A percentile compares a stretch with the other conserved stretches of the same genome.
These are phyloP conservation scores for Perca fluviatilis DNA, from an alignment of 2,113 vertebrate species.

Conservation along the genomic window DNA sequence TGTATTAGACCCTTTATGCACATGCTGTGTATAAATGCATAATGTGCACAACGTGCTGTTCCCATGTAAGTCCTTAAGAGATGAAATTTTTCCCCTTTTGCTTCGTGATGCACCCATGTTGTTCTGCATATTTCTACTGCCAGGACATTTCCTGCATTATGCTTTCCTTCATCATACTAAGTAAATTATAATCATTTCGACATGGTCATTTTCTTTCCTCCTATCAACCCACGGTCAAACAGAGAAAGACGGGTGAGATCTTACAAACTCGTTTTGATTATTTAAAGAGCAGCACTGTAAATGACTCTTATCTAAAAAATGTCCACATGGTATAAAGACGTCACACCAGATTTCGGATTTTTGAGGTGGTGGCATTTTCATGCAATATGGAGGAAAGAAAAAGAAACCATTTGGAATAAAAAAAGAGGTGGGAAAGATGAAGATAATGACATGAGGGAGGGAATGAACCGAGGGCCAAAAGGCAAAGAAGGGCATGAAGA, in stretches of 20 bases:
- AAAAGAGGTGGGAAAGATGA: neutral
- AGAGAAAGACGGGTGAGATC: neutral
- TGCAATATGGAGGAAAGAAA: neutral
- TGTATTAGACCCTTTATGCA: no score
- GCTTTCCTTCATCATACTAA: neutral
- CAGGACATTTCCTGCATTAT: neutral
- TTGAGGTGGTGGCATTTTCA: neutral
- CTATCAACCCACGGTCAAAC: neutral
- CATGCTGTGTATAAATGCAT: neutral
- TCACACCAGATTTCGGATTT: neutral
- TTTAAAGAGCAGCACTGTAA: neutral
- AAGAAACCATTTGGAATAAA: neutral
- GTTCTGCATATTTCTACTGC: neutral
- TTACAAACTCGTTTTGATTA: neutral
- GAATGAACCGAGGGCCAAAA: neutral
- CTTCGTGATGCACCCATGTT: neutral
- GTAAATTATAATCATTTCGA: neutral
- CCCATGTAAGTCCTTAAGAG: slow-evolving; percentile 6
- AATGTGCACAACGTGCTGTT: neutral
- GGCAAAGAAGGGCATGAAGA: neutral
- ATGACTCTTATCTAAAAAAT: slow-evolving; percentile 9
- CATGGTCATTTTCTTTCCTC: neutral
- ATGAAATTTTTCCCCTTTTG: neutral
- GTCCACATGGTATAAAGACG: neutral
- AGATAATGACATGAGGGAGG: neutral